A percentile compares a stretch with the other conserved stretches of the same genome.
Conservation (phyloP, 2,888 invertebrate genomes). For the Tiphia femorata region DNA sequence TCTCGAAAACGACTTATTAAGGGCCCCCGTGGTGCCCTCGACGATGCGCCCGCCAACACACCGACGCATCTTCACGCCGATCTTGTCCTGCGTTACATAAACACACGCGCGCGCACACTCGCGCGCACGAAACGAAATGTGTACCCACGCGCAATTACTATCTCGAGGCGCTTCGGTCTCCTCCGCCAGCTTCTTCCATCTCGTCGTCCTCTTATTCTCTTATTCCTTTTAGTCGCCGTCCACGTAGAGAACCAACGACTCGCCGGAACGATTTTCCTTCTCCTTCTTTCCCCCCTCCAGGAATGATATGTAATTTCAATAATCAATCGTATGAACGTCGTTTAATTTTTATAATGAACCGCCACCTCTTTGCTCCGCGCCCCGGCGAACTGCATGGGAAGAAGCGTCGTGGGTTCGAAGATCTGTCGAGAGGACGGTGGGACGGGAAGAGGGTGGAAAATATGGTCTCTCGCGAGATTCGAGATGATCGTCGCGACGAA, state of each 20-base stretch:
- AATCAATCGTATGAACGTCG: conserved; percentile 69
- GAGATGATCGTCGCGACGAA: too few species aligned
- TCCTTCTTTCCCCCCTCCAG: too few species aligned
- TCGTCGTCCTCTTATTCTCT: conserved; percentile 1
- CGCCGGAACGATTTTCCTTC: conserved; percentile 19
- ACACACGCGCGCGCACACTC: not conserved
- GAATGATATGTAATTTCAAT: conserved; percentile 65
- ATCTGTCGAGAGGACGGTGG: too few species aligned
- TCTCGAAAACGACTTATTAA: conserved; percentile 67
- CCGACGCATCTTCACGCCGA: not conserved
- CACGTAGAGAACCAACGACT: conserved; percentile 13
- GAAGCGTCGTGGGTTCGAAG: too few species aligned
- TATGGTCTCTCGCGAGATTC: too few species aligned
- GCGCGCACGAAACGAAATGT: not conserved
- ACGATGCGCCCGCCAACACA: conserved; percentile 27
- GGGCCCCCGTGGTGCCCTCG: conserved; percentile 39
- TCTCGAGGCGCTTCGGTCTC: not conserved
- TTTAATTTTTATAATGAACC: conserved; percentile 68
- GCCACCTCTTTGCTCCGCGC: conserved; percentile 41
- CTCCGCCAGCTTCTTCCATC: conserved; percentile 16
- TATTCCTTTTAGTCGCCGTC: not conserved
- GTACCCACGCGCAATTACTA: conserved; percentile 14
- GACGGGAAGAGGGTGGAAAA: too few species aligned
- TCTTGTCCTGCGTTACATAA: not conserved
- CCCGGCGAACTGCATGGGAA: conserved; percentile 48